These are phyloP conservation scores for Holothuria leucospilota DNA, from an alignment of 53 echinoderm and acorn worm genomes.

Conservation along the genomic window DNA sequence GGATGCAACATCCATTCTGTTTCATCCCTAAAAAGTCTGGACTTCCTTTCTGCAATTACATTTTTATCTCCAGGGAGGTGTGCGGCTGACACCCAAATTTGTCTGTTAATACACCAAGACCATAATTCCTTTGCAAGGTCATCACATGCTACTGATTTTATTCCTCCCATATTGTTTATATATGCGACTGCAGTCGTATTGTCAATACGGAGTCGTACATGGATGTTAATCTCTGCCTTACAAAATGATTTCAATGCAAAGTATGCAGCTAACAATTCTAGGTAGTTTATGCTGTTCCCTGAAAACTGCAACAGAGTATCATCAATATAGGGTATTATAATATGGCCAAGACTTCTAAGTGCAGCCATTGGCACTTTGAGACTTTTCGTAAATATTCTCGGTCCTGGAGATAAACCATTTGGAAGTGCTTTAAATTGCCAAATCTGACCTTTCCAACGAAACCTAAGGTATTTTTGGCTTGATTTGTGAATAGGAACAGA, in stretches of 20 bases:
- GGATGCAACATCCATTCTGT: slow-evolving; percentile 65
- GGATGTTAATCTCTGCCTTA: slow-evolving; percentile 28
- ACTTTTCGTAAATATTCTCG: slow-evolving; percentile 65
- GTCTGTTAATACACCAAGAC: slow-evolving; percentile 52
- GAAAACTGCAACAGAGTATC: slow-evolving; percentile 35
- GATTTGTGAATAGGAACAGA: slow-evolving; percentile 55
- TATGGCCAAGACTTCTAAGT: slow-evolving; percentile 29
- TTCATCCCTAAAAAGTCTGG: too few species aligned
- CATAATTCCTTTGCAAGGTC: neutral
- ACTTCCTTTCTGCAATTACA: too few species aligned
- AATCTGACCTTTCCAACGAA: slow-evolving; percentile 51
- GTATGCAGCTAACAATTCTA: slow-evolving; percentile 11
- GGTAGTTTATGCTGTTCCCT: slow-evolving; percentile 8
- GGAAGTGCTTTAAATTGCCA: slow-evolving; percentile 62
- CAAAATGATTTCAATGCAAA: neutral
- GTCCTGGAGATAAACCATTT: slow-evolving; percentile 59
- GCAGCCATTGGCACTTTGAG: slow-evolving; percentile 28
- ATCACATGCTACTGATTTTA: slow-evolving; percentile 12
- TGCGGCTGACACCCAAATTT: slow-evolving; percentile 60
- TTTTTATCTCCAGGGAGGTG: slow-evolving; percentile 57
- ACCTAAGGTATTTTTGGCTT: slow-evolving; percentile 56
- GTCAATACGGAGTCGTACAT: slow-evolving; percentile 39
- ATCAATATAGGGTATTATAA: slow-evolving; percentile 42
- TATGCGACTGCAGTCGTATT: slow-evolving; percentile 30
- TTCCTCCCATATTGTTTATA: slow-evolving; percentile 19